Evolutionary conservation across 2,888 invertebrate species (phyloP).

Genomic region (Timema cristinae): DNA sequence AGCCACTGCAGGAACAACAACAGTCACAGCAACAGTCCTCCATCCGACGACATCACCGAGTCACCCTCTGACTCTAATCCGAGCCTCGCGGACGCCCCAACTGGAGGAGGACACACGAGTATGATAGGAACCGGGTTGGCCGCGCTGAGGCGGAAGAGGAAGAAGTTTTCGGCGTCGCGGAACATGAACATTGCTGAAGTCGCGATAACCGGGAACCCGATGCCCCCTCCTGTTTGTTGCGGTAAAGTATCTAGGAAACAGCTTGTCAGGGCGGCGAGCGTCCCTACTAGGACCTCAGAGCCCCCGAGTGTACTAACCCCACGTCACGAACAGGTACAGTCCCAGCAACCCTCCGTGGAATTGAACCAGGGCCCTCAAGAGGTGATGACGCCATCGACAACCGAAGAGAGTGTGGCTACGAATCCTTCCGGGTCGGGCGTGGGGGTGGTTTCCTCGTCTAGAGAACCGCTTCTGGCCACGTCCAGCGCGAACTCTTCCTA

Average conservation of each 20-base stretch:
- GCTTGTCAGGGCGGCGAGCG: conserved; percentile 66
- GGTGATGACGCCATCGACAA: conserved; percentile 52
- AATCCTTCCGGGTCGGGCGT: conserved; percentile 16
- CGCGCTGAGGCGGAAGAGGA: conserved; percentile 72
- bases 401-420: conserved; percentile 49
- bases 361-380: conserved; percentile 21
- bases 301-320: conserved; percentile 38
- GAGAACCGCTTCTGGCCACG: conserved; percentile 28
- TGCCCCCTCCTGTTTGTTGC: conserved; percentile 11
- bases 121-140: conserved; percentile 56
- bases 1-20: conserved; percentile 35
- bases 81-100: conserved; percentile 47
- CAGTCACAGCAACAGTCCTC: conserved; percentile 54
- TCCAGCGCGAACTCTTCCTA: conserved; percentile 38
- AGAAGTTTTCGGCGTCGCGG: conserved; percentile 77
- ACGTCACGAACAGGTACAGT: conserved; percentile 54
- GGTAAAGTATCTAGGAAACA: conserved; percentile 43
- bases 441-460: conserved; percentile 21
- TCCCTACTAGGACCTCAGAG: conserved; percentile 56
- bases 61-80: conserved; percentile 68
- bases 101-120: conserved; percentile 31
- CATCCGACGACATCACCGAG: conserved; percentile 65
- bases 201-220: neutral
- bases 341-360: conserved; percentile 57
- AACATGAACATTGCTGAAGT: conserved; percentile 46